These are phyloP conservation scores for Ceratina calcarata DNA, from an alignment of 1,140 invertebrate genomes.

Conservation along the genomic window DNA sequence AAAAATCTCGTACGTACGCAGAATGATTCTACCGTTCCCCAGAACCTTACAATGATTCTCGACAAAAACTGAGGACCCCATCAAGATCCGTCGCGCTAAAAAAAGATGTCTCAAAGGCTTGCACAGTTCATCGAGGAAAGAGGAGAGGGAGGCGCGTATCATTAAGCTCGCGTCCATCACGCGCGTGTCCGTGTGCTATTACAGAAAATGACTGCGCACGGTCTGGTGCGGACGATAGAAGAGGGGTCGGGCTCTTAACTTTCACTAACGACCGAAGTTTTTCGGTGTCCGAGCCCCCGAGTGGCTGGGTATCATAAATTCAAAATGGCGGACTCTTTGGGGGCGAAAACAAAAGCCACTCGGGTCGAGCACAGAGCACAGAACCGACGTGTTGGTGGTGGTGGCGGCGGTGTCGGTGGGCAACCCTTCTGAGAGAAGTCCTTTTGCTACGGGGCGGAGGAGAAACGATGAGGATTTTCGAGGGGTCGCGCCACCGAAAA, in stretches of 20 bases:
- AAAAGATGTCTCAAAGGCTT: conserved; percentile 9
- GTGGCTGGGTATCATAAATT: conserved; percentile 78
- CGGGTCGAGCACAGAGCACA: conserved; percentile 51
- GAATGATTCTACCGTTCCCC: not conserved
- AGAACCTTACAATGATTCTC: not conserved
- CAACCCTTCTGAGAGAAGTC: conserved; percentile 75
- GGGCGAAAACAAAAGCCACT: conserved; percentile 80
- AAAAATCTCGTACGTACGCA: not conserved
- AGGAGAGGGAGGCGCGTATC: conserved; percentile 8
- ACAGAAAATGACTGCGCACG: conserved; percentile 63
- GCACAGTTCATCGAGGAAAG: not conserved
- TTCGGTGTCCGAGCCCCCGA: conserved; percentile 77
- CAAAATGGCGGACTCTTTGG: conserved; percentile 79
- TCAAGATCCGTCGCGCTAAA: not conserved
- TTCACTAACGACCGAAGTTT: conserved; percentile 80
- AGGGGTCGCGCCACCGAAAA: conserved; percentile 78
- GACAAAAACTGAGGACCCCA: not conserved
- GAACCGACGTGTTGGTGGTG: conserved; percentile 40
- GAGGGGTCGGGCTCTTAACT: conserved; percentile 67
- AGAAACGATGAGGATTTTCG: conserved; percentile 65
- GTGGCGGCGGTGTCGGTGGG: conserved; percentile 58
- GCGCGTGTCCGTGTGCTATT: conserved; percentile 51
- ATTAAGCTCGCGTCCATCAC: conserved; percentile 45
- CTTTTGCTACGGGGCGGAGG: conserved; percentile 41
- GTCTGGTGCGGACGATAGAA: conserved; percentile 41